Conservation (phyloP, 2,797 vertebrate species). For the Thaleichthys pacificus region DNA sequence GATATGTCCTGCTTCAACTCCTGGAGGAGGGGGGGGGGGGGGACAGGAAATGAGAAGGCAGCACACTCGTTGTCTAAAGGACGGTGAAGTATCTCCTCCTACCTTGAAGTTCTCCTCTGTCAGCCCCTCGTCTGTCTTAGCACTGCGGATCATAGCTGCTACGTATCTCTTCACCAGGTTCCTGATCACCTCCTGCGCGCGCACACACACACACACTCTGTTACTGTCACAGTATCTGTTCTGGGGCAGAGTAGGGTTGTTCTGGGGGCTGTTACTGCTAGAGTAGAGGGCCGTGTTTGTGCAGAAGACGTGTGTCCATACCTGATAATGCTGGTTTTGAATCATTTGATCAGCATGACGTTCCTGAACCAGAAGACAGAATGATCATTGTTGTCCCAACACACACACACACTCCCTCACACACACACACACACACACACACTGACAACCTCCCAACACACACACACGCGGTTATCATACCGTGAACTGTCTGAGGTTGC, state of each 20-base stretch:
- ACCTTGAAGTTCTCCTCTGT: slow-evolving; percentile 92
- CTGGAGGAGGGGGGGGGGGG: slow-evolving; percentile 50
- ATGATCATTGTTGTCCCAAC: background rate
- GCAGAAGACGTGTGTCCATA: slow-evolving; percentile 41
- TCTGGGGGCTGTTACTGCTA: no score
- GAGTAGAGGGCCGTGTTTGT: background rate
- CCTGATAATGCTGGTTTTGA: slow-evolving; percentile 97
- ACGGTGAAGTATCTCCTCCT: slow-evolving; percentile 34
- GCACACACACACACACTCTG: background rate
- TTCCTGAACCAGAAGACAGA: slow-evolving; percentile 75
- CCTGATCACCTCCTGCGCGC: slow-evolving; percentile 83
- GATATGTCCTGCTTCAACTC: slow-evolving; percentile 90
- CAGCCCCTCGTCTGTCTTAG: slow-evolving; percentile 85
- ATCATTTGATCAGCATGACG: slow-evolving; percentile 92
- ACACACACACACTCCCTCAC: background rate
- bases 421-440: background rate
- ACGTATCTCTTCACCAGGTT: slow-evolving; percentile 88
- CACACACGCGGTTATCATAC: slow-evolving; percentile 65
- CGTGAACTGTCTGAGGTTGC: slow-evolving; percentile 91
- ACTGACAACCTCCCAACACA: background rate
- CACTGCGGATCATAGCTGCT: slow-evolving; percentile 87
- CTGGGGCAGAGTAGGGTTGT: no score
- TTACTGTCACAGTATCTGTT: background rate
- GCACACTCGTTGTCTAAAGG: background rate
- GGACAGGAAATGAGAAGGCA: slow-evolving; percentile 15